Conservation (phyloP, 2,888 invertebrate species). For the Leptothorax acervorum region DNA sequence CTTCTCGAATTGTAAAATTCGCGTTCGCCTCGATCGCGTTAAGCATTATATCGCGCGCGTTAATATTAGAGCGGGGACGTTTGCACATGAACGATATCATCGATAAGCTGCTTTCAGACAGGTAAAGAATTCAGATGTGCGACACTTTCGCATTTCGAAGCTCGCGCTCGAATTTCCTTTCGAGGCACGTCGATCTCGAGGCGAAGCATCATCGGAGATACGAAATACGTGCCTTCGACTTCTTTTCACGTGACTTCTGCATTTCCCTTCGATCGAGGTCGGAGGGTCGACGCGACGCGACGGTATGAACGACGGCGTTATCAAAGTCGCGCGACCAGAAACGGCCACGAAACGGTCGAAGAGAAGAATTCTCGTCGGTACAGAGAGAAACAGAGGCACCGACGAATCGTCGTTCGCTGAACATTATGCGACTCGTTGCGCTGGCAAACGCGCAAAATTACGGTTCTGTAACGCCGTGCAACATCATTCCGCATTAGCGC, state of each 20-base stretch:
- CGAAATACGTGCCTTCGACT: slow-evolving; percentile 46
- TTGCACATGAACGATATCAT: slow-evolving; percentile 27
- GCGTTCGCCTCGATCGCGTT: neutral
- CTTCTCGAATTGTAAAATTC: neutral
- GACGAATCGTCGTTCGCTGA: neutral
- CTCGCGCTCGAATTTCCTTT: slow-evolving; percentile 51
- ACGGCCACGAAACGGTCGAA: neutral
- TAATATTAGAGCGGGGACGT: slow-evolving; percentile 1
- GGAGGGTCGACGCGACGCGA: neutral
- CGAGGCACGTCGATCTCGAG: slow-evolving; percentile 49
- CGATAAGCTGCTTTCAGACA: slow-evolving; percentile 38
- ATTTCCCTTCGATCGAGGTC: slow-evolving; percentile 19
- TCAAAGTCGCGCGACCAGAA: slow-evolving; percentile 39
- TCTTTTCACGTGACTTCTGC: slow-evolving; percentile 39
- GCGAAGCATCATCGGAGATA: slow-evolving; percentile 42
- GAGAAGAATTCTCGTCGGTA: neutral
- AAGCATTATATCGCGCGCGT: neutral
- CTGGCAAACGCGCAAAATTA: slow-evolving; percentile 27
- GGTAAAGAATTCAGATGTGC: slow-evolving; percentile 45
- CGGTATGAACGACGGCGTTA: slow-evolving; percentile 30
- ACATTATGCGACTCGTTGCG: slow-evolving; percentile 16
- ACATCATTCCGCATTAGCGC: slow-evolving; percentile 22
- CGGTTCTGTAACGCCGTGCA: neutral
- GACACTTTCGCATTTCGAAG: slow-evolving; percentile 38
- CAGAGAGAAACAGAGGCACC: neutral